phyloP scores from a whole-genome alignment of 2,888 invertebrate species.

The Microplitis deprimator region DNA sequence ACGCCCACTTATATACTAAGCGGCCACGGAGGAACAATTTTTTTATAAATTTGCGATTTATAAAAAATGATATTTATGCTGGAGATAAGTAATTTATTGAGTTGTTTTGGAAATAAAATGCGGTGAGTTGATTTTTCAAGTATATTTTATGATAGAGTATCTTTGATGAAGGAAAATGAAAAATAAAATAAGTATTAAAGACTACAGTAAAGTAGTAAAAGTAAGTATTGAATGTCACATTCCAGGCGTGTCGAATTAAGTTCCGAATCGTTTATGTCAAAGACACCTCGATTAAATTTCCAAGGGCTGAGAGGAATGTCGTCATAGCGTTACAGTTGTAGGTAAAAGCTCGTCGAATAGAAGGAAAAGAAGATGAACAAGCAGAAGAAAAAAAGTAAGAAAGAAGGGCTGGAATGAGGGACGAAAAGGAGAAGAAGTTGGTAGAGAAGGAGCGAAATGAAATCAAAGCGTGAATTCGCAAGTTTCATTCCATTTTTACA shows the following conservation, averaged over 20 bases:
- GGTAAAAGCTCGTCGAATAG: conserved; percentile 40
- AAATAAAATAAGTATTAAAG: neutral
- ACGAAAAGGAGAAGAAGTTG: conserved; percentile 15
- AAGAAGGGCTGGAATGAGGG: conserved; percentile 42
- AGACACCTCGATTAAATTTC: conserved; percentile 68
- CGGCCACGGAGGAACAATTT: neutral
- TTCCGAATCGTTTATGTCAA: conserved; percentile 57
- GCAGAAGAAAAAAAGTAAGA: conserved; percentile 36
- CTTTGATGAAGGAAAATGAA: neutral
- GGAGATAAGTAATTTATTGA: conserved; percentile 22
- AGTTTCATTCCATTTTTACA: conserved; percentile 57
- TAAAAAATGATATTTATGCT: neutral
- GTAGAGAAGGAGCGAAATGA: conserved; percentile 46
- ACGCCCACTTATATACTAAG: neutral
- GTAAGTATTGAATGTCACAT: conserved; percentile 22
- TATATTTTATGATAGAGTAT: conserved; percentile 2
- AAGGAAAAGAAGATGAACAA: conserved; percentile 30
- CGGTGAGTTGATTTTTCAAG: neutral
- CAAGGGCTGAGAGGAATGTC: conserved; percentile 46
- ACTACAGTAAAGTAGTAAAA: conserved; percentile 17
- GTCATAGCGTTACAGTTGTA: conserved; percentile 11
- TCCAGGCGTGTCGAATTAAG: conserved; percentile 46
- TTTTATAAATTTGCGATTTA: neutral
- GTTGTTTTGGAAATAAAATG: neutral
- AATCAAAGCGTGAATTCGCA: conserved; percentile 68